Conservation (phyloP, 1,140 invertebrate species). For the Drosophila takahashii region DNA sequence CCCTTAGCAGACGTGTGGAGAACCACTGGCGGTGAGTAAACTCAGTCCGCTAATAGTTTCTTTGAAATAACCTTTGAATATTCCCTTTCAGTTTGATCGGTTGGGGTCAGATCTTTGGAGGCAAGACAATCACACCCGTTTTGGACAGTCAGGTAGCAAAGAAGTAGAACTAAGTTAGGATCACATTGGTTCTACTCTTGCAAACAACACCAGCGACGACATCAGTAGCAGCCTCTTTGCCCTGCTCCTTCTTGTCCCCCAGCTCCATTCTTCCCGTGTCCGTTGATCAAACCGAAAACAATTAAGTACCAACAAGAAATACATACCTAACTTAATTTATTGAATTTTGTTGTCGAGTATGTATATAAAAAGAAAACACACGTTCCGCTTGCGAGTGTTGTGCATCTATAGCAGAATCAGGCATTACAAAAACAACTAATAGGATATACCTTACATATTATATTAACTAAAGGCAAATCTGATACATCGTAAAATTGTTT, state of each 20-base stretch:
- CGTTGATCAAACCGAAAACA: slow-evolving; percentile 65
- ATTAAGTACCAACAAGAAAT: slow-evolving; percentile 30
- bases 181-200: slow-evolving; percentile 23
- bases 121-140: slow-evolving; percentile 87
- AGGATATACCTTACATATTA: slow-evolving; percentile 78
- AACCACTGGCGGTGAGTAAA: slow-evolving; percentile 97
- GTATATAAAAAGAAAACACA: slow-evolving; percentile 53
- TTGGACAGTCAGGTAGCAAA: slow-evolving; percentile 70
- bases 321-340: slow-evolving; percentile 79
- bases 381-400: slow-evolving; percentile 64
- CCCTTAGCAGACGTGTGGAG: slow-evolving; percentile 98
- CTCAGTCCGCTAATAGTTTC: not conserved
- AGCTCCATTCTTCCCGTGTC: slow-evolving; percentile 45
- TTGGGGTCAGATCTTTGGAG: slow-evolving; percentile 98
- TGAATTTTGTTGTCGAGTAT: slow-evolving; percentile 66
- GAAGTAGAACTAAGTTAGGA: slow-evolving; percentile 52
- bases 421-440: slow-evolving; percentile 78
- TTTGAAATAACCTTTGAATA: not conserved
- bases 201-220: slow-evolving; percentile 28
- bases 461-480: slow-evolving; percentile 67
- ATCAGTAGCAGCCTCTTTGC: slow-evolving; percentile 36
- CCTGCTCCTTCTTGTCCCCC: slow-evolving; percentile 41
- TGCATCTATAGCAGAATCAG: slow-evolving; percentile 69
- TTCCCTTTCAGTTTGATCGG: slow-evolving; percentile 92
- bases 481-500: slow-evolving; percentile 80